Evolutionary conservation across 2,797 vertebrate species (phyloP).

Genomic region (Siniperca scherzeri): DNA sequence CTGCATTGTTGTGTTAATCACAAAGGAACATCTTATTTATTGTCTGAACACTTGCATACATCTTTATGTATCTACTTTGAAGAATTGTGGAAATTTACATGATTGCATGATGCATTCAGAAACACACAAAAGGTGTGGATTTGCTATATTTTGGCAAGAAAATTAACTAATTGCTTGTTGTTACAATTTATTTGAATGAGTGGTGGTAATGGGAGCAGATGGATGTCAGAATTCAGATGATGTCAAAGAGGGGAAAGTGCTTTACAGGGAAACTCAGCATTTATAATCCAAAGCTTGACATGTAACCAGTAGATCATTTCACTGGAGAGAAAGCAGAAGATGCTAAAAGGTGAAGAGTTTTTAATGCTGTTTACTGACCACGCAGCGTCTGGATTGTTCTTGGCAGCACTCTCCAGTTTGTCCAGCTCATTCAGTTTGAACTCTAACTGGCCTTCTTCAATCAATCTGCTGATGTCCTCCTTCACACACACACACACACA

Average conservation of each 20-base stretch:
- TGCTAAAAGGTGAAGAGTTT: neutral
- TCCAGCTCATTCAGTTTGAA: constrained; percentile 90
- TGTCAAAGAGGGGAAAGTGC: neutral
- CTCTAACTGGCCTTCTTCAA: constrained; percentile 90
- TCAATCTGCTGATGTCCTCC: constrained; percentile 91
- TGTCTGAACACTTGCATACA: too few relatives aligned
- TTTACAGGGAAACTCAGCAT: neutral
- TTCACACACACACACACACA: constrained; percentile 64
- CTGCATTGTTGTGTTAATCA: neutral
- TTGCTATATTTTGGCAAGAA: neutral
- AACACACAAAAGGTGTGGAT: neutral
- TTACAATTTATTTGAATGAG: neutral
- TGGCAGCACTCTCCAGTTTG: constrained; percentile 85
- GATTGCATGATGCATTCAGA: neutral
- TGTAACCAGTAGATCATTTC: neutral
- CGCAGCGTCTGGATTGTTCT: constrained; percentile 76
- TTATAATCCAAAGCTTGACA: constrained; percentile 12
- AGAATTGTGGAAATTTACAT: neutral
- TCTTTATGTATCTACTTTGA: neutral
- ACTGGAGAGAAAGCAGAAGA: neutral
- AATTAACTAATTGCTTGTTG: neutral
- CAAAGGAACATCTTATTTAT: too few relatives aligned
- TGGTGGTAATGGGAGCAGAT: neutral
- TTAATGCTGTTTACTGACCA: constrained; percentile 83
- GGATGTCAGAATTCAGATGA: constrained; percentile 1